Percentiles rank a stretch among this genome's conserved stretches.
phyloP scores from a whole-genome alignment of 2,797 vertebrate species.

The Clarias platycephalus region DNA sequence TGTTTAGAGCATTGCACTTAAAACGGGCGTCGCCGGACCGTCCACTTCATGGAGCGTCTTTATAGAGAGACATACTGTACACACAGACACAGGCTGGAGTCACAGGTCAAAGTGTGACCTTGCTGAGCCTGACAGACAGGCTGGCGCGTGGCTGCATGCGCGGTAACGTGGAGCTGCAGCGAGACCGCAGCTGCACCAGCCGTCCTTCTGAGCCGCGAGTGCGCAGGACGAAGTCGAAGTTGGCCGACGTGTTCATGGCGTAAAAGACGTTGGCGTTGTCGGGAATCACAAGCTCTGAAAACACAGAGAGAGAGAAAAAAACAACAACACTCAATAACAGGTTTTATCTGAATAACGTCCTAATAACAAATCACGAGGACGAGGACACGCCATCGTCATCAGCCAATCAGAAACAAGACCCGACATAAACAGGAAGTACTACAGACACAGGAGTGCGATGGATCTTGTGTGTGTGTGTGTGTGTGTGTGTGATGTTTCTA shows the following conservation, averaged over 20 bases:
- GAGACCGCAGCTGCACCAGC: constrained; percentile 76
- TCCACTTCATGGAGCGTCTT: not conserved
- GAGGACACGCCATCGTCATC: not conserved
- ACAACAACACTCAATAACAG: not conserved
- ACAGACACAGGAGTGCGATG: not conserved
- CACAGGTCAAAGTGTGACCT: constrained; percentile 79
- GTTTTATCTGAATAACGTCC: not conserved
- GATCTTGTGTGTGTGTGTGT: too few species aligned
- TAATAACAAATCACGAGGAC: not conserved
- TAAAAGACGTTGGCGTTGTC: constrained; percentile 92
- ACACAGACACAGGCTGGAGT: constrained; percentile 7
- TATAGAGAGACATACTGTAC: not conserved
- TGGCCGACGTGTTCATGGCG: constrained; percentile 91
- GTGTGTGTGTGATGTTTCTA: too few species aligned
- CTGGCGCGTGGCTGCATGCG: constrained; percentile 77
- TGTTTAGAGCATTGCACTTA: constrained; percentile 12
- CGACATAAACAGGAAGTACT: not conserved
- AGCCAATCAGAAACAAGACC: not conserved
- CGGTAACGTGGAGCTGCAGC: constrained; percentile 79
- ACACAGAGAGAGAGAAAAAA: not conserved
- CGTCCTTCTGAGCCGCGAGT: constrained; percentile 70
- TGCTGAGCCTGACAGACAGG: constrained; percentile 82
- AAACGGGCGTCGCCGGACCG: not conserved
- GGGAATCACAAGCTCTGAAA: constrained; percentile 88
- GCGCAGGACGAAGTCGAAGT: constrained; percentile 90